Evolutionary conservation across 2,113 vertebrate species (phyloP), one percentile per base, ranked within the genome.

Genomic region (Oceanodroma tethys): DNA sequence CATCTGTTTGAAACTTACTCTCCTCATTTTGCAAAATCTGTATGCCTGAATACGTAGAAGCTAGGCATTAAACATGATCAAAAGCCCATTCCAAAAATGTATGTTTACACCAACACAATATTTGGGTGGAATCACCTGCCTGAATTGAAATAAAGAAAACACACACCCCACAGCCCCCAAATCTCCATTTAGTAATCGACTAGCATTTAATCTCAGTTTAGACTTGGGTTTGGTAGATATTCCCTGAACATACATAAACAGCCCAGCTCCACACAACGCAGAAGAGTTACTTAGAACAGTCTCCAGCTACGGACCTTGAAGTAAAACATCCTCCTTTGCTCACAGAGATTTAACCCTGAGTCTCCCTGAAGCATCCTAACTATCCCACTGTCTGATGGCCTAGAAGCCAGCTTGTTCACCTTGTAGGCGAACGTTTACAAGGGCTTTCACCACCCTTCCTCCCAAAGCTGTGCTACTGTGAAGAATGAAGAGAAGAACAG

Each of bases 81-180:
- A 81, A 86, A 73, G 5, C 7, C 15, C 21, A 26, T 38, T 75
- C 53, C 10, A 76, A 66, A 86, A 71, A 23, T 2, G 2, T 8
- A 7, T 36, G 5, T 19, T 76, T 84, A 18, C 40, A 87, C 16
- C 65, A 72, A 30, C 11, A 40, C 36, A 58, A 42, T 45, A 48
- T 48, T 34, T 55, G 12, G 5, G 32, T 22, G 14, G 27, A 88
- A 74, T 42, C 19, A 63, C 15, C 14, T 27, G 27, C 27, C 30
- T 52, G 32, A 42, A 14, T 43, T n/a, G 42, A 72, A 62, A 40
- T 8, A 48, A 68, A 47, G 26, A 55, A 34, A 47, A 38, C 20
- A 40, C 22, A 7, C 13, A 6, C 20, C 8, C 9, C 32, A 13
- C 2, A 5, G 3, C 2, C 9, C 11, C 21, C 13, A 56, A 48